Conservation (phyloP, 2,888 invertebrate genomes). For the Mellilla xanthometata region DNA sequence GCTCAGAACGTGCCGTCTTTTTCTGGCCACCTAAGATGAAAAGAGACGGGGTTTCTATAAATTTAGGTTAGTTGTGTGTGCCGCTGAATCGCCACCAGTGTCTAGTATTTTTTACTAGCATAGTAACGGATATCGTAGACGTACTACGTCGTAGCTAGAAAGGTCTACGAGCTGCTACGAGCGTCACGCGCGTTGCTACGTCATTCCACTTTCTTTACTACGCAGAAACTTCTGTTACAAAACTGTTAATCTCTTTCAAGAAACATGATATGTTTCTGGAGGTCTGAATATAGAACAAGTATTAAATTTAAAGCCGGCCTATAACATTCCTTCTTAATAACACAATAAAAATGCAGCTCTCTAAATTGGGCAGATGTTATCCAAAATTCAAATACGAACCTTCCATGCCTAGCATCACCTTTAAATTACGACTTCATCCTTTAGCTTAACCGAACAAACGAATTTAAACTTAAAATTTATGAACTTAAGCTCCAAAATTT, state of each 20-base stretch:
- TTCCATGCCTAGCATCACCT: constrained; percentile 46
- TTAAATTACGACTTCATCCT: constrained; percentile 42
- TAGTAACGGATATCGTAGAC: too few relatives aligned
- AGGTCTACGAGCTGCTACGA: constrained; percentile 26
- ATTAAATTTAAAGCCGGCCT: constrained; percentile 13
- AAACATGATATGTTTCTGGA: too few relatives aligned
- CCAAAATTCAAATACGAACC: constrained; percentile 44
- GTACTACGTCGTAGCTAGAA: constrained; percentile 27
- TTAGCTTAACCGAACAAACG: constrained; percentile 31
- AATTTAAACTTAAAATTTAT: constrained; percentile 34
- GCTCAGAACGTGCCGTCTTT: too few relatives aligned
- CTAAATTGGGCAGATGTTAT: constrained; percentile 43
- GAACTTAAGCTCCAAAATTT: constrained; percentile 33
- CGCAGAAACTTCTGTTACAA: too few relatives aligned
- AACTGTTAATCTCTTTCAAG: too few relatives aligned
- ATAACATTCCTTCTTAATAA: constrained; percentile 23
- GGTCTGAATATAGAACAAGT: neutral
- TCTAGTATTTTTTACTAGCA: too few relatives aligned
- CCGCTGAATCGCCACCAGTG: too few relatives aligned
- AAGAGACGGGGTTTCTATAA: too few relatives aligned
- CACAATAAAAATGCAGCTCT: constrained; percentile 33
- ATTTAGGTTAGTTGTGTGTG: too few relatives aligned
- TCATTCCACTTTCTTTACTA: neutral
- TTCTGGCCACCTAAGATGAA: too few relatives aligned
- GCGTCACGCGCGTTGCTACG: constrained; percentile 16